Evolutionary conservation across 1,140 invertebrate species (phyloP).

Genomic region (Anastrepha ludens): DNA sequence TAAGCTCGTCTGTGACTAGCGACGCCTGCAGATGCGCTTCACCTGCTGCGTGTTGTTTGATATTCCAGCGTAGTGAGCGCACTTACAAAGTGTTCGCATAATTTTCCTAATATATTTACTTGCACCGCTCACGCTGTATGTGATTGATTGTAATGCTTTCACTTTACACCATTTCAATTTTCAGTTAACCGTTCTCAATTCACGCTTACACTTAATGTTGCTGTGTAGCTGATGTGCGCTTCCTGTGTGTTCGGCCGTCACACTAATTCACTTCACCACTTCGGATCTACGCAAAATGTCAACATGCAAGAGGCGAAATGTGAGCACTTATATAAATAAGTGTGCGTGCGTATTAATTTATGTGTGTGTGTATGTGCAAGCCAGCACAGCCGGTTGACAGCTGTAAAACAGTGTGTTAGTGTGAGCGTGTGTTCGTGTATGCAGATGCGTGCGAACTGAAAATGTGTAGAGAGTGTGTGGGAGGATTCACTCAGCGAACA

Average conservation of each 20-base stretch:
- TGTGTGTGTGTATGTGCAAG: neutral
- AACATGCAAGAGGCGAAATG: neutral
- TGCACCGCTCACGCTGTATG: neutral
- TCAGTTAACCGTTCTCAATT: constrained; percentile 4
- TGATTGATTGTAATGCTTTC: neutral
- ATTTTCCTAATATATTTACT: neutral
- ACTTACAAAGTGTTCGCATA: neutral
- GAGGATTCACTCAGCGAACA: neutral
- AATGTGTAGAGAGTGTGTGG: neutral
- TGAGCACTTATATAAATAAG: constrained; percentile 5
- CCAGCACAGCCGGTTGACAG: constrained; percentile 8
- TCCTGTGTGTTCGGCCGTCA: neutral
- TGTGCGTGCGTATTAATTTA: neutral
- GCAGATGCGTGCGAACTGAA: neutral
- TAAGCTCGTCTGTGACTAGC: neutral
- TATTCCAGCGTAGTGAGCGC: neutral
- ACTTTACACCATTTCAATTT: neutral
- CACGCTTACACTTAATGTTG: neutral
- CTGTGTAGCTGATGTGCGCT: neutral
- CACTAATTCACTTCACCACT: constrained; percentile 38
- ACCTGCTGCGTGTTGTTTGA: neutral
- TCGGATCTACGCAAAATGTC: neutral
- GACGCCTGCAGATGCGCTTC: neutral
- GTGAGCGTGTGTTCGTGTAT: neutral
- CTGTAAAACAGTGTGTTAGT: neutral